A percentile compares a stretch with the other conserved stretches of the same genome.
Evolutionary conservation across 2,888 invertebrate genomes (phyloP).

Genomic region (Caenorhabditis imperialis): DNA sequence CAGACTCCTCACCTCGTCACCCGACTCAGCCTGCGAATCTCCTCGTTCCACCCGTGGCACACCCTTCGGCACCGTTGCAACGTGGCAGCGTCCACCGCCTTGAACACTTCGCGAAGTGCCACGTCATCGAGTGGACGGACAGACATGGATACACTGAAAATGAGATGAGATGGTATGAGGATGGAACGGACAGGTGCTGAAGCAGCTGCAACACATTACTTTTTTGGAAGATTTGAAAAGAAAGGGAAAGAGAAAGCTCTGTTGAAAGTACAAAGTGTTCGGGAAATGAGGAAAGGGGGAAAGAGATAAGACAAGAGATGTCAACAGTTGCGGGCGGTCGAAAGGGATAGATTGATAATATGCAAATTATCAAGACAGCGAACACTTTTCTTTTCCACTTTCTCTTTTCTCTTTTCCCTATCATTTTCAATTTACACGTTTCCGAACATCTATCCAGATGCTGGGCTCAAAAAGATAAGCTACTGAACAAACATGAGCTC

Average conservation of each 20-base stretch:
- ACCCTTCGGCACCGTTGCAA: constrained; percentile 36
- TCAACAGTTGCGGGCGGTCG: constrained; percentile 12
- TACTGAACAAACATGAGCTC: constrained; percentile 17
- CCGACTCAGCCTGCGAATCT: constrained; percentile 22
- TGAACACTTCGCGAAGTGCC: constrained; percentile 36
- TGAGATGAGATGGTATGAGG: background rate
- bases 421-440: no score
- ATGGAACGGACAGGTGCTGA: background rate
- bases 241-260: constrained; percentile 1
- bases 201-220: background rate
- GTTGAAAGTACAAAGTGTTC: constrained; percentile 2
- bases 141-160: constrained; percentile 2
- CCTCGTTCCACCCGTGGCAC: constrained; percentile 27
- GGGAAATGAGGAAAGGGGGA: background rate
- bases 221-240: constrained; percentile 2
- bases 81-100: constrained; percentile 24
- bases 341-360: constrained; percentile 27
- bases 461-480: constrained; percentile 22
- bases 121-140: constrained; percentile 34
- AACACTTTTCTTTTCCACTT: no score
- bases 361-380: constrained; percentile 26
- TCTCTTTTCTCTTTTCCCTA: no score
- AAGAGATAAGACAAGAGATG: constrained; percentile 33
- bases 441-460: no score
- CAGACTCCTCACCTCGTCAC: constrained; percentile 36